Conservation (phyloP, 2,888 invertebrate species). For the Eupithecia insigniata region DNA sequence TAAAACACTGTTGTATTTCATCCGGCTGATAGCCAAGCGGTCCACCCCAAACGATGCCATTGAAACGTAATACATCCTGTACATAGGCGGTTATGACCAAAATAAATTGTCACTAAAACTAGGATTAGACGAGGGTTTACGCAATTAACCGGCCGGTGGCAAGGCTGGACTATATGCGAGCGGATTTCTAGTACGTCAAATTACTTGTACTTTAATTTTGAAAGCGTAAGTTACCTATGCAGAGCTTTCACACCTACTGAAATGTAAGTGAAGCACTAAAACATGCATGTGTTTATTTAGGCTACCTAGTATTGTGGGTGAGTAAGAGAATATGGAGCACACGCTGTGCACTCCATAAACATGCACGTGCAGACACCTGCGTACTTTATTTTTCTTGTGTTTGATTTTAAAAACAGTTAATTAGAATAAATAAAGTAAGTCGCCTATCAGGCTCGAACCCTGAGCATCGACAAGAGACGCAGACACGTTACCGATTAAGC, state of each 20-base stretch:
- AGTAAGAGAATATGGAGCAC: no score
- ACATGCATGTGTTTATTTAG: neutral
- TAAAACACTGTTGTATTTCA: conserved; percentile 21
- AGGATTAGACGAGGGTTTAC: conserved; percentile 79
- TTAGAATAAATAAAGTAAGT: no score
- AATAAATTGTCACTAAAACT: conserved; percentile 80
- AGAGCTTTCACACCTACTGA: neutral
- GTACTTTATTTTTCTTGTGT: no score
- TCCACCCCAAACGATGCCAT: conserved; percentile 36
- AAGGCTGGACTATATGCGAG: conserved; percentile 26
- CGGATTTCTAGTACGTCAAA: conserved; percentile 10
- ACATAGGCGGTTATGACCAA: conserved; percentile 60
- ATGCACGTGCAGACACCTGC: no score
- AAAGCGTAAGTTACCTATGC: neutral
- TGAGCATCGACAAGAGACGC: no score
- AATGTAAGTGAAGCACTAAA: neutral
- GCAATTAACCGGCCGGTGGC: conserved; percentile 71
- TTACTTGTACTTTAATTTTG: neutral
- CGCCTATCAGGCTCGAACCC: no score
- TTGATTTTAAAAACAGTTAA: no score
- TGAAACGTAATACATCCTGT: conserved; percentile 58
- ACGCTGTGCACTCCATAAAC: no score
- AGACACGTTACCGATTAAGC: no score
- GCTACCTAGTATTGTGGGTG: no score
- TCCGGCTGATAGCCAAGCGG: conserved; percentile 26